phyloP scores from a whole-genome alignment of 2,888 invertebrate genomes.

The Eledona agricola region DNA sequence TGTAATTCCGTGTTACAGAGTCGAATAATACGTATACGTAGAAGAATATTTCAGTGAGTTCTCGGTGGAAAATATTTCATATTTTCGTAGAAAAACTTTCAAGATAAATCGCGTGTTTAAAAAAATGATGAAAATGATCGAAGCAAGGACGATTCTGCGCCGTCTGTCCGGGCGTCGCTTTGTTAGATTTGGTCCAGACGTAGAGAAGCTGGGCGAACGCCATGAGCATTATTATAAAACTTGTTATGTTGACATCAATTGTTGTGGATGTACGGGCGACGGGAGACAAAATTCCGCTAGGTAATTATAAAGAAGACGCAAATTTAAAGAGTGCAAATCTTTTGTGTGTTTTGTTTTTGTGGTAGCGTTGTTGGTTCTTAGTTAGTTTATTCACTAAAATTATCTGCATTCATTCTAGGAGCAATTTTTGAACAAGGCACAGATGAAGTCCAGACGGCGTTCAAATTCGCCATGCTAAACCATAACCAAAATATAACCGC shows the following conservation, averaged over 20 bases:
- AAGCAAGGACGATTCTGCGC: constrained; percentile 51
- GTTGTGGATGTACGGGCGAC: constrained; percentile 48
- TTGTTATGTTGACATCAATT: constrained; percentile 53
- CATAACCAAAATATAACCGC: constrained; percentile 86
- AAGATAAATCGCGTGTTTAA: neutral
- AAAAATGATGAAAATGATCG: constrained; percentile 49
- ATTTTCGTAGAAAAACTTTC: no score
- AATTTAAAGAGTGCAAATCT: no score
- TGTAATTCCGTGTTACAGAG: no score
- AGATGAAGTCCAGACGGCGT: constrained; percentile 92
- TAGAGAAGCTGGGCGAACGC: constrained; percentile 58
- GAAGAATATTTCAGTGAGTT: no score
- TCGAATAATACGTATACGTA: no score
- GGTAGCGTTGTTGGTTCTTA: neutral
- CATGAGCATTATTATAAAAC: constrained; percentile 53
- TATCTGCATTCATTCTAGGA: constrained; percentile 75
- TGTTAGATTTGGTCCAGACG: constrained; percentile 57
- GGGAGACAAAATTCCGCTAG: constrained; percentile 59
- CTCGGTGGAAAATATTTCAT: no score
- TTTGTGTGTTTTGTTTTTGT: constrained; percentile 1
- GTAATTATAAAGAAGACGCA: no score
- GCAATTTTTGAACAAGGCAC: constrained; percentile 93
- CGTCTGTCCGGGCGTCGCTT: constrained; percentile 55
- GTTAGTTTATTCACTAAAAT: no score
- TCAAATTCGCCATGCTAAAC: constrained; percentile 86